Percentiles rank a stretch among this genome's conserved stretches.
These are phyloP conservation scores for Aegithalos caudatus DNA, from an alignment of 2,113 vertebrate species.

Conservation along the genomic window DNA sequence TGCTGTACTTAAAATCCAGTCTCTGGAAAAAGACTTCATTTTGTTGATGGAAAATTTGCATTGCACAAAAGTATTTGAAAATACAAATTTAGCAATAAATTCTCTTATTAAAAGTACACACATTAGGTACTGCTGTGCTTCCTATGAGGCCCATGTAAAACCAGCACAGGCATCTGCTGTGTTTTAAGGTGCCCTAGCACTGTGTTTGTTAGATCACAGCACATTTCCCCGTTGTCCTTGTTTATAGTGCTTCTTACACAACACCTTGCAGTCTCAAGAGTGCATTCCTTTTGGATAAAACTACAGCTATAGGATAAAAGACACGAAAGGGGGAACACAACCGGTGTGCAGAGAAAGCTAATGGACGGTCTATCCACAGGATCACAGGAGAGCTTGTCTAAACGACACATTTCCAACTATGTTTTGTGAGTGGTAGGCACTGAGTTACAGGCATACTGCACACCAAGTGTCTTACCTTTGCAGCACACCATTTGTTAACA, in stretches of 20 bases:
- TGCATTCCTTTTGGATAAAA: not conserved
- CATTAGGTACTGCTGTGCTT: not conserved
- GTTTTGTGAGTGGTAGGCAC: not conserved
- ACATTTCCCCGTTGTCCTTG: accelerated
- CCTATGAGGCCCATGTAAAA: not conserved
- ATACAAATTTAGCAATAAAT: not conserved
- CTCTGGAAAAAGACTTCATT: not conserved
- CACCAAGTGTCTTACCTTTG: not conserved
- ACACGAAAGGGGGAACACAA: accelerated
- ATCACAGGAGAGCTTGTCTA: not conserved
- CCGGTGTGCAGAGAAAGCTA: not conserved
- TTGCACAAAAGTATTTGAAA: not conserved
- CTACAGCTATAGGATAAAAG: not conserved
- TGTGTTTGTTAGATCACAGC: not conserved
- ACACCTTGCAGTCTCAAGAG: not conserved
- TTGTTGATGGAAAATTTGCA: not conserved
- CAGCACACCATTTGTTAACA: not conserved
- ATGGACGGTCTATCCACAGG: accelerated
- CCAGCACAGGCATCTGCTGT: not conserved
- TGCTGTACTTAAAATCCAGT: not conserved
- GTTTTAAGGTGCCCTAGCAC: not conserved
- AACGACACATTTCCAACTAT: not conserved
- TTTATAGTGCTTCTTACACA: not conserved
- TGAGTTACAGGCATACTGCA: not conserved
- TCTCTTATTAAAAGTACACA: not conserved